Conservation (phyloP, 92 coral and sea anemone genomes). For the Virgularia gustaviana region DNA sequence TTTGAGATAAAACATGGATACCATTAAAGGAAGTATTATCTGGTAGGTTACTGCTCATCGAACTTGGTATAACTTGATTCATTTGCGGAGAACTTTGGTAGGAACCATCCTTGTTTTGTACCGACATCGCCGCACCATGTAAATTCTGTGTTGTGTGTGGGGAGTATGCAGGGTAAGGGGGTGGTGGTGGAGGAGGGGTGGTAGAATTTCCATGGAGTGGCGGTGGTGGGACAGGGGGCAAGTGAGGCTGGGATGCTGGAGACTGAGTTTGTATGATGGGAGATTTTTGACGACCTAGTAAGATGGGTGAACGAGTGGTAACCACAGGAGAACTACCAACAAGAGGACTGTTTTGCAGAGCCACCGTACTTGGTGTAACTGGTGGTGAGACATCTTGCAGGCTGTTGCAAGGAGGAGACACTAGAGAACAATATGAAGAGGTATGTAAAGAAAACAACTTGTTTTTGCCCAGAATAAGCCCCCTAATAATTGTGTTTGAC, state of each 20-base stretch:
- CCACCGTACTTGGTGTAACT: slow-evolving; percentile 84
- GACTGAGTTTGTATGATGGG: slow-evolving; percentile 48
- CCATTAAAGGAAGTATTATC: slow-evolving; percentile 35
- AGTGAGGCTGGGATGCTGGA: slow-evolving; percentile 55
- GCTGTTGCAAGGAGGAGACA: slow-evolving; percentile 91
- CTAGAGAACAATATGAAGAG: slow-evolving; percentile 53
- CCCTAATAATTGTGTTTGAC: no score
- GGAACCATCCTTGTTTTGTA: slow-evolving; percentile 40
- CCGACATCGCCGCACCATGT: slow-evolving; percentile 47
- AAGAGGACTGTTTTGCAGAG: slow-evolving; percentile 60
- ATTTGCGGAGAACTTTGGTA: neutral
- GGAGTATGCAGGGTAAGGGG: slow-evolving; percentile 49
- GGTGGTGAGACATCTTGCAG: slow-evolving; percentile 97
- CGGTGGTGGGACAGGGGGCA: no score
- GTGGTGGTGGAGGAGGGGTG: slow-evolving; percentile 52
- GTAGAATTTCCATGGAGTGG: slow-evolving; percentile 48
- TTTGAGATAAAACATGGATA: slow-evolving; percentile 60
- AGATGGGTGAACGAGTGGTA: slow-evolving; percentile 21
- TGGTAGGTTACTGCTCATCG: neutral
- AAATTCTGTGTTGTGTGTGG: slow-evolving; percentile 60
- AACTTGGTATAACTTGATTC: slow-evolving; percentile 8
- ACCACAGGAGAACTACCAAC: slow-evolving; percentile 72
- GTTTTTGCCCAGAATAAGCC: neutral
- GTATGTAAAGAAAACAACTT: neutral
- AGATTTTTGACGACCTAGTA: slow-evolving; percentile 64